These are phyloP conservation scores for Timema podura DNA, from an alignment of 2,888 invertebrate genomes.

Conservation along the genomic window DNA sequence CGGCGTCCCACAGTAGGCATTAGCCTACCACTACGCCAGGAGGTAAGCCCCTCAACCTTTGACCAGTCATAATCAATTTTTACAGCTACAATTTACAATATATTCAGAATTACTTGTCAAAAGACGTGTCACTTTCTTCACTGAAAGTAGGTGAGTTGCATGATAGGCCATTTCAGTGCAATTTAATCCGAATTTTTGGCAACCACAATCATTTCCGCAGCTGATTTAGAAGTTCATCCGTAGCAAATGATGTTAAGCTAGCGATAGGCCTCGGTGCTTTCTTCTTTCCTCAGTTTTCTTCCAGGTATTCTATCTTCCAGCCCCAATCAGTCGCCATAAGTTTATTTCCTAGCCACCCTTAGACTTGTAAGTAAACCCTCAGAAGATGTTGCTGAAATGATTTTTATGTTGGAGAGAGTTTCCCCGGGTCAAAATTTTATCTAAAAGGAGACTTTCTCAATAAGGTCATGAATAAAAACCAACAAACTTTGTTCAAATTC, in stretches of 20 bases:
- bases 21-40: no score
- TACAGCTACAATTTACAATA: no score
- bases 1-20: no score
- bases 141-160: background rate
- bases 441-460: background rate
- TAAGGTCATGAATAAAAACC: background rate
- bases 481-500: background rate
- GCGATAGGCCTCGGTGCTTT: background rate
- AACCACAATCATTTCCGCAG: background rate
- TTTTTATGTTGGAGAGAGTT: background rate
- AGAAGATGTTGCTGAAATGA: background rate
- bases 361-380: constrained; percentile 2
- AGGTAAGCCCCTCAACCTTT: background rate
- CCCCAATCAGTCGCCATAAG: background rate
- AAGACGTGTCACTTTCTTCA: background rate
- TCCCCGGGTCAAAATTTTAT: background rate
- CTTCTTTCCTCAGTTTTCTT: background rate
- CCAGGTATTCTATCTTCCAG: background rate
- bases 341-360: background rate
- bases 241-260: background rate
- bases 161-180: background rate
- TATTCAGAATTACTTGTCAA: background rate
- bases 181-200: background rate
- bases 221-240: background rate
- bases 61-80: no score